These are phyloP conservation scores for Ctenosaura bakeri DNA, from an alignment of 2,797 vertebrate genomes.

Conservation along the genomic window DNA sequence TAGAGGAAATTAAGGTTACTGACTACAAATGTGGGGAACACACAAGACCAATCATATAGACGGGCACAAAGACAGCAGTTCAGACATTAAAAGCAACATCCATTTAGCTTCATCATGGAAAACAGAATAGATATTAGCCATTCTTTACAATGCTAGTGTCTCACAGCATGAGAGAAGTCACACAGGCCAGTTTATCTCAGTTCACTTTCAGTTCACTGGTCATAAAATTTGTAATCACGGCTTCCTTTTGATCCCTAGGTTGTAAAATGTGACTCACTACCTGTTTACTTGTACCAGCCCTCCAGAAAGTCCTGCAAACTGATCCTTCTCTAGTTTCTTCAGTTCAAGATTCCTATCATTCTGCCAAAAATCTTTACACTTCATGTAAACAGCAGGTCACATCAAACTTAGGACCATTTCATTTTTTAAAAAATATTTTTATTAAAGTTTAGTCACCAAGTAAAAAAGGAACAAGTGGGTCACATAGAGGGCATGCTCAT, in stretches of 20 bases:
- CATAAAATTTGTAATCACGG: neutral
- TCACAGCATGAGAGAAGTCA: neutral
- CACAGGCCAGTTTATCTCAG: neutral
- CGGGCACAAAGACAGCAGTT: neutral
- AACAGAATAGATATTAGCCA: neutral
- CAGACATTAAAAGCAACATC: neutral
- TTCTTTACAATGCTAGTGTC: neutral
- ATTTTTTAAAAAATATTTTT: too few relatives aligned
- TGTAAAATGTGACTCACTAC: neutral
- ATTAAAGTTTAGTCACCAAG: too few relatives aligned
- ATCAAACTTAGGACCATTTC: too few relatives aligned
- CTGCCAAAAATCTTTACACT: neutral
- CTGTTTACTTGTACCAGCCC: neutral
- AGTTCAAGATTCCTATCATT: neutral
- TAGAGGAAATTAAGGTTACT: too few relatives aligned
- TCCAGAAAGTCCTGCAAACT: neutral
- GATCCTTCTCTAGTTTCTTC: neutral
- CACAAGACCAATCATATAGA: neutral
- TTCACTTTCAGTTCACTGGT: neutral
- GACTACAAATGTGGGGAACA: neutral
- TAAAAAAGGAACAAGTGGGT: too few relatives aligned
- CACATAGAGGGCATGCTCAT: too few relatives aligned
- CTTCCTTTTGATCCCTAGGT: constrained; percentile 16
- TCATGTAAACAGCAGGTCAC: neutral
- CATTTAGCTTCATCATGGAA: neutral